Evolutionary conservation across 2,888 invertebrate species (phyloP).

Genomic region (Ischnus inquisitorius): DNA sequence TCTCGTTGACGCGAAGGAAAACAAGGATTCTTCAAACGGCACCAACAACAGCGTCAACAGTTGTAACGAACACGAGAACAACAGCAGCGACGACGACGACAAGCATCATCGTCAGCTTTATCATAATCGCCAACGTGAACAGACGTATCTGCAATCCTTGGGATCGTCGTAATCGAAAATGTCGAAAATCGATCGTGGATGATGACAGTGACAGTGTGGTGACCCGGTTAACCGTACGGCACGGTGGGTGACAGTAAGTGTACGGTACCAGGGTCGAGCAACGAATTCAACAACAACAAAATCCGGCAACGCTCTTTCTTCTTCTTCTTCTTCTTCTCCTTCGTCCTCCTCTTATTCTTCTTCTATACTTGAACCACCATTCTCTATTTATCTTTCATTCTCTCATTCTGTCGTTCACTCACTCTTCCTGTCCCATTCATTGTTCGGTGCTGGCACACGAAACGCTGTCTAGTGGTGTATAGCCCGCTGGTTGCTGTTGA

Average conservation of each 20-base stretch:
- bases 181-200: constrained; percentile 39
- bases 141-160: background rate
- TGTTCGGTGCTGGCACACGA: constrained; percentile 34
- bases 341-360: background rate
- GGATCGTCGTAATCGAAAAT: background rate
- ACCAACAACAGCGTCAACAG: constrained; percentile 48
- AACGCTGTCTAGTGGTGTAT: constrained; percentile 7
- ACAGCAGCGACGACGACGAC: constrained; percentile 54
- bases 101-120: constrained; percentile 32
- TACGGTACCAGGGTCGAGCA: constrained; percentile 52
- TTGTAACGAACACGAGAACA: constrained; percentile 54
- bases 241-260: constrained; percentile 60
- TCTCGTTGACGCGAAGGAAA: constrained; percentile 32
- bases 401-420: constrained; percentile 37
- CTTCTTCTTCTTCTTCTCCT: constrained; percentile 36
- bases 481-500: constrained; percentile 52
- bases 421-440: constrained; percentile 42
- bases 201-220: constrained; percentile 71
- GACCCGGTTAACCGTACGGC: constrained; percentile 47
- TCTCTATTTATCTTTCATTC: constrained; percentile 51
- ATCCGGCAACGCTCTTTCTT: constrained; percentile 41
- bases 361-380: constrained; percentile 32
- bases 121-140: background rate
- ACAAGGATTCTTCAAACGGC: background rate
- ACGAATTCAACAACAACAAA: constrained; percentile 51